Conservation (phyloP, 2,888 invertebrate species). For the Troides aeacus region DNA sequence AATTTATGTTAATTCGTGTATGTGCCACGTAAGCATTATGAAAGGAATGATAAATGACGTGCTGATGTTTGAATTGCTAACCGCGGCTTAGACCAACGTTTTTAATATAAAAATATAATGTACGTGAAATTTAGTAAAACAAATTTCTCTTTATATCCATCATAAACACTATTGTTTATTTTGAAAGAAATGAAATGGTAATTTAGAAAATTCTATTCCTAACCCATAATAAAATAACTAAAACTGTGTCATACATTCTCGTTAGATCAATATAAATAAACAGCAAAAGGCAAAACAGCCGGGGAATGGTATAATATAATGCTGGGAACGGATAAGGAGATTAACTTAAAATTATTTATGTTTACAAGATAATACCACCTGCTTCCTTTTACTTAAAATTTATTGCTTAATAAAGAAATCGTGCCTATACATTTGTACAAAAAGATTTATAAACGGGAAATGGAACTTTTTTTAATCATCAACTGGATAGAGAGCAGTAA, state of each 20-base stretch:
- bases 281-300: conserved; percentile 35
- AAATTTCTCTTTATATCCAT: conserved; percentile 10
- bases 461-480: too few relatives aligned
- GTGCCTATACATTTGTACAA: conserved; percentile 3
- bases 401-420: conserved; percentile 36
- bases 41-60: conserved; percentile 55
- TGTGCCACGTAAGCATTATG: conserved; percentile 50
- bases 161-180: background rate
- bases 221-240: background rate
- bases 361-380: conserved; percentile 14
- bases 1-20: conserved; percentile 17
- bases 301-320: conserved; percentile 36
- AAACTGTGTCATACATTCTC: conserved; percentile 41
- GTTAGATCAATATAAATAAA: conserved; percentile 52
- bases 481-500: too few relatives aligned
- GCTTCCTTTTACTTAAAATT: conserved; percentile 10
- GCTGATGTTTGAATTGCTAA: conserved; percentile 42
- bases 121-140: conserved; percentile 11
- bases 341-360: conserved; percentile 26
- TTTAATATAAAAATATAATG: conserved; percentile 18
- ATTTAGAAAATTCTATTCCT: background rate
- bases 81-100: conserved; percentile 7
- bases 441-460: background rate
- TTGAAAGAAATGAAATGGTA: too few relatives aligned
- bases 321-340: conserved; percentile 36